phyloP scores from a whole-genome alignment of 2,113 vertebrate species.

The Triplophysa rosa region DNA sequence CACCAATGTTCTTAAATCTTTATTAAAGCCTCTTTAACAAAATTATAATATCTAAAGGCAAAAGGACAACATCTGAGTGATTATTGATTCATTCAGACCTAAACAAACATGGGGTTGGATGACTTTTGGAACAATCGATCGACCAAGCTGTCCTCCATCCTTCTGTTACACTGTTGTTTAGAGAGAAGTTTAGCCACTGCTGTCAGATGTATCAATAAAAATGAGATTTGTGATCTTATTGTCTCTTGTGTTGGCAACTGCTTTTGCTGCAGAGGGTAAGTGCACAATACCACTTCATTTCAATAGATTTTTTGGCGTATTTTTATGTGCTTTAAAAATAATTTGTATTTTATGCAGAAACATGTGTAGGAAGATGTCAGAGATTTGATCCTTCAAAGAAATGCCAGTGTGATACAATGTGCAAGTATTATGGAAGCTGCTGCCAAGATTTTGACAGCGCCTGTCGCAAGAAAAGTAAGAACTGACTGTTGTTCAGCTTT shows the following conservation, averaged over 20 bases:
- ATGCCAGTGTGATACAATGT: slow-evolving; percentile 92
- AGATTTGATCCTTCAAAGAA: slow-evolving; percentile 73
- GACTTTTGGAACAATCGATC: slow-evolving; percentile 60
- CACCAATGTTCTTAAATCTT: background rate
- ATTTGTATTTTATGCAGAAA: slow-evolving; percentile 71
- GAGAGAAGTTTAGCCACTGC: background rate
- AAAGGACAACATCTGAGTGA: slow-evolving; percentile 11
- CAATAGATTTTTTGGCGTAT: background rate
- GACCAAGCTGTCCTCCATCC: slow-evolving; percentile 2
- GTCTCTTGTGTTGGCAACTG: slow-evolving; percentile 55
- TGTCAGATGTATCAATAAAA: slow-evolving; percentile 35
- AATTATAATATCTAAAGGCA: background rate
- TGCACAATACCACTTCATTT: background rate
- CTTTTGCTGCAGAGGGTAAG: slow-evolving; percentile 72
- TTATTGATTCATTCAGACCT: slow-evolving; percentile 66
- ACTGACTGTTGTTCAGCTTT: background rate
- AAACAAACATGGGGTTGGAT: slow-evolving; percentile 53
- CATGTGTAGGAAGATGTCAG: slow-evolving; percentile 80
- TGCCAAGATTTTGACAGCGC: slow-evolving; percentile 76
- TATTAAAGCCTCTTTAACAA: background rate
- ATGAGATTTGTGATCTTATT: slow-evolving; percentile 71
- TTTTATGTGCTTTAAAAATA: background rate
- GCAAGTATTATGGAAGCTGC: slow-evolving; percentile 90
- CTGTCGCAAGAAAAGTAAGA: slow-evolving; percentile 83
- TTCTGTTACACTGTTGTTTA: background rate